Evolutionary conservation across 2,888 invertebrate species (phyloP).

Genomic region (Bimastos eiseni): DNA sequence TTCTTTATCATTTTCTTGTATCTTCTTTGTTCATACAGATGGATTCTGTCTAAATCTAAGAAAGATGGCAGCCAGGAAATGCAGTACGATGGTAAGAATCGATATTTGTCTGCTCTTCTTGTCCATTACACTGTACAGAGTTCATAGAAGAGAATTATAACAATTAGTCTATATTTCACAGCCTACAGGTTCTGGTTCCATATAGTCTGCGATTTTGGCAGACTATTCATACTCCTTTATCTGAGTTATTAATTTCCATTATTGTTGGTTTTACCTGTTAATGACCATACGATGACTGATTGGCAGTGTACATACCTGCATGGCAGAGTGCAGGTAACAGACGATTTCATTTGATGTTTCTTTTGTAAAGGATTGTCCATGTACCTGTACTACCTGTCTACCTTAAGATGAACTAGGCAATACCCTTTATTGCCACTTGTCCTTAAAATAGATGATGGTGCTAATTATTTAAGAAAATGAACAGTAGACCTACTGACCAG

Average conservation of each 20-base stretch:
- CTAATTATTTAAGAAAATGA: too few relatives aligned
- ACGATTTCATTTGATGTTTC: not conserved
- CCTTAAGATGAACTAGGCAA: not conserved
- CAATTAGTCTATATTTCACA: not conserved
- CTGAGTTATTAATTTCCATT: not conserved
- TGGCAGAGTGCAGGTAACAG: not conserved
- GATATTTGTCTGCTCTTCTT: not conserved
- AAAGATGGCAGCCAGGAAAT: slow-evolving; percentile 84
- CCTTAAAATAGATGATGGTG: too few relatives aligned
- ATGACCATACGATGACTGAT: not conserved
- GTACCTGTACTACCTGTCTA: too few relatives aligned
- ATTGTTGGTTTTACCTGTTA: not conserved
- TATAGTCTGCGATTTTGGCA: not conserved
- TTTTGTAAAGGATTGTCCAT: not conserved
- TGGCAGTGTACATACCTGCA: not conserved
- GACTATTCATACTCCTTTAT: not conserved
- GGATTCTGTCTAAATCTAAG: slow-evolving; percentile 69
- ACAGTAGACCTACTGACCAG: too few relatives aligned
- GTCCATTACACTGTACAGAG: not conserved
- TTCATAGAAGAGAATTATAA: not conserved
- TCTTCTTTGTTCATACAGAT: slow-evolving; percentile 61
- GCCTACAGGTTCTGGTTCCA: not conserved
- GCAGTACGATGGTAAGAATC: slow-evolving; percentile 71
- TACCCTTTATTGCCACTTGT: not conserved
- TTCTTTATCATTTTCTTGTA: not conserved